Conservation (phyloP, 92 coral and sea anemone genomes). For the Phenganax stokvisi region DNA sequence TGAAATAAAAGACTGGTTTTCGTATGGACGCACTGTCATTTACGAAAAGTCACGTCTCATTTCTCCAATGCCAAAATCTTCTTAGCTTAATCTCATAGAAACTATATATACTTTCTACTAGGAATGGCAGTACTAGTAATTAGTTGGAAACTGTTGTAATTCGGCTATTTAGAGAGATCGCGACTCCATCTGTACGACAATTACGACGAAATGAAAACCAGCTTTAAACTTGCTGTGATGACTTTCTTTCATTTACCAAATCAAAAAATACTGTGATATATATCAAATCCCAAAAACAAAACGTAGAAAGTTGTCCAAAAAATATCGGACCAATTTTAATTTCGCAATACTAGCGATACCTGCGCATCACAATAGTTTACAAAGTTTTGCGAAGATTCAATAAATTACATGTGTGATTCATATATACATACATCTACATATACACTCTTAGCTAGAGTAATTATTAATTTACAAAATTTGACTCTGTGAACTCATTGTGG, state of each 20-base stretch:
- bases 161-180: too few species aligned
- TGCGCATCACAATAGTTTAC: not conserved
- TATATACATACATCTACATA: slow-evolving; percentile 27
- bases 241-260: not conserved
- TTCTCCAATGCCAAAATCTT: too few species aligned
- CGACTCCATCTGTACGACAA: too few species aligned
- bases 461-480: slow-evolving; percentile 9
- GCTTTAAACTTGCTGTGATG: not conserved
- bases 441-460: not conserved
- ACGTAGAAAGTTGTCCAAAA: not conserved
- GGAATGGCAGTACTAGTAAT: too few species aligned
- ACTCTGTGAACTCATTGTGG: not conserved
- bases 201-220: too few species aligned
- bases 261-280: not conserved
- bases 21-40: too few species aligned
- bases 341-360: not conserved
- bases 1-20: too few species aligned
- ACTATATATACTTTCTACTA: too few species aligned
- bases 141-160: too few species aligned
- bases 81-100: too few species aligned
- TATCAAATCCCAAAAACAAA: not conserved
- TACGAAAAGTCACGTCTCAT: too few species aligned
- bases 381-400: slow-evolving; percentile 19
- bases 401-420: slow-evolving; percentile 34
- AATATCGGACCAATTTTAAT: slow-evolving; percentile 14